A percentile compares a stretch with the other conserved stretches of the same genome.
Conservation (phyloP, 2,113 vertebrate genomes). For the Paradoxurus hermaphroditus region DNA sequence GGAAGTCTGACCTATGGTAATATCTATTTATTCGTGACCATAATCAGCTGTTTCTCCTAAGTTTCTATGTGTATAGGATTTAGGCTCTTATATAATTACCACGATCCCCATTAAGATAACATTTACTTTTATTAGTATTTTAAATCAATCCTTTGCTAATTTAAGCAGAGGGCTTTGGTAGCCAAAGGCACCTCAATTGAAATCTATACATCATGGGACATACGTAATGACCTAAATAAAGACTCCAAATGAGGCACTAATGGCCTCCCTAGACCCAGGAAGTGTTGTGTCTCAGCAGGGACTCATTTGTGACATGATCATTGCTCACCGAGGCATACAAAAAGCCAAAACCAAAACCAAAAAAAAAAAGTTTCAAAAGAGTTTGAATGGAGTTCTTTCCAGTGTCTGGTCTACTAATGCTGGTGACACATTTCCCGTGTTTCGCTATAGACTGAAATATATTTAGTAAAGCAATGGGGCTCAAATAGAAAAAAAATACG, state of each 20-base stretch:
- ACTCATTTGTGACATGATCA: slow-evolving; percentile 27
- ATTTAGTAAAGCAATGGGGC: slow-evolving; percentile 27
- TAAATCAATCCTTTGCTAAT: slow-evolving; percentile 47
- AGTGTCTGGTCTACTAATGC: slow-evolving; percentile 22
- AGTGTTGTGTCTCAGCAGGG: slow-evolving; percentile 5
- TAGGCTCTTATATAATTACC: not conserved
- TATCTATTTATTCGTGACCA: slow-evolving; percentile 59
- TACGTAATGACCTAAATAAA: slow-evolving; percentile 50
- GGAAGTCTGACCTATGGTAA: slow-evolving; percentile 40
- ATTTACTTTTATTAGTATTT: slow-evolving; percentile 58
- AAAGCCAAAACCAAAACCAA: not conserved
- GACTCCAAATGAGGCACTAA: slow-evolving; percentile 15
- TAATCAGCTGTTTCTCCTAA: slow-evolving; percentile 18
- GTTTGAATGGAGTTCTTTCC: not conserved
- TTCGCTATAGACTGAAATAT: not conserved
- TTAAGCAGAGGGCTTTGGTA: slow-evolving; percentile 27
- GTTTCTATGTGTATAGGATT: slow-evolving; percentile 40
- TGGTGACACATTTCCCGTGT: slow-evolving; percentile 18
- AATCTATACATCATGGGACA: slow-evolving; percentile 41
- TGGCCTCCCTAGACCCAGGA: not conserved
- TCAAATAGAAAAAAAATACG: slow-evolving; percentile 9
- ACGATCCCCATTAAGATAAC: slow-evolving; percentile 22
- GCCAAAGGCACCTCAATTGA: slow-evolving; percentile 29
- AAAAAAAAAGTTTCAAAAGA: not conserved
- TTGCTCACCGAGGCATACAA: not conserved